phyloP scores from a whole-genome alignment of 2,797 vertebrate genomes.

The Pipistrellus pipistrellus region DNA sequence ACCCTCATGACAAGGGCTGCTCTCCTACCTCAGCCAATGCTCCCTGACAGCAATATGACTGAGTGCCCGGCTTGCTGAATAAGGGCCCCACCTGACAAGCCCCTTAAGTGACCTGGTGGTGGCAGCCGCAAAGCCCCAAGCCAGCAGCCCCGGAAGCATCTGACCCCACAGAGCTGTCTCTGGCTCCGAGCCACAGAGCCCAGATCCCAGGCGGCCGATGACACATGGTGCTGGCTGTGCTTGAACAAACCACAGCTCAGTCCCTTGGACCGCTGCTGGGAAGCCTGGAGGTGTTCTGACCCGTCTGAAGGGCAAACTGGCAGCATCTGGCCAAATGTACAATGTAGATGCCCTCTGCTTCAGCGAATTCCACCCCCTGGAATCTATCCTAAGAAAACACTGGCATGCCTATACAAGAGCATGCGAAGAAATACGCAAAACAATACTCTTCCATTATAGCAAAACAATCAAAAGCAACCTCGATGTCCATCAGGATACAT shows the following conservation, averaged over 20 bases:
- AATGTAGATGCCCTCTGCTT: background rate
- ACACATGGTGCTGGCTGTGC: background rate
- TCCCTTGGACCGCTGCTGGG: background rate
- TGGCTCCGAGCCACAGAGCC: conserved; percentile 6
- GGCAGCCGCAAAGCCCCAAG: background rate
- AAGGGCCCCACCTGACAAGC: background rate
- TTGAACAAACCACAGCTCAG: background rate
- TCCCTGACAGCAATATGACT: background rate
- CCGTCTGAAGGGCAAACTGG: background rate
- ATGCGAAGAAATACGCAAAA: background rate
- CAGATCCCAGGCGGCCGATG: background rate
- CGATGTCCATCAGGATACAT: background rate
- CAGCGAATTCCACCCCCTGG: conserved; percentile 11
- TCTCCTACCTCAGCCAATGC: background rate
- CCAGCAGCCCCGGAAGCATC: background rate
- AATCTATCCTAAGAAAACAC: background rate
- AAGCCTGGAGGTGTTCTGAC: background rate
- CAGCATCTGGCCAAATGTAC: background rate
- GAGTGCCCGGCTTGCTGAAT: background rate
- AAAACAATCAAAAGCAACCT: conserved; percentile 26
- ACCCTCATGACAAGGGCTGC: background rate
- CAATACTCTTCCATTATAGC: background rate
- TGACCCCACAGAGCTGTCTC: background rate
- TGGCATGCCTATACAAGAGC: background rate
- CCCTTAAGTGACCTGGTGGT: background rate